phyloP scores from a whole-genome alignment of 2,797 vertebrate genomes.

The Xiphophorus birchmanni region DNA sequence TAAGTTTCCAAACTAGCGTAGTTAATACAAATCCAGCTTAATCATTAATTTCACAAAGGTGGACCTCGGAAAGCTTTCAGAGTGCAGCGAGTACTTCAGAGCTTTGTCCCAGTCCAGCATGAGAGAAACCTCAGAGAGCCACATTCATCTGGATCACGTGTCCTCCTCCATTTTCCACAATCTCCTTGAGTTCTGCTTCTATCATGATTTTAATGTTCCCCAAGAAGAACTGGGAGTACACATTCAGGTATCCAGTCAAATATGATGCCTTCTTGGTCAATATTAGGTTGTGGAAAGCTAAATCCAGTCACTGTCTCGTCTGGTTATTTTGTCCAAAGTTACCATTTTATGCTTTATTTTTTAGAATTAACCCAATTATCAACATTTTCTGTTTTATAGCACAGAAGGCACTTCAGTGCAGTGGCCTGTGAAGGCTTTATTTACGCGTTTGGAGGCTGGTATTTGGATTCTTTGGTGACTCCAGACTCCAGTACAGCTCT shows the following conservation, averaged over 20 bases:
- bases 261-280: neutral
- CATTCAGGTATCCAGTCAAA: slow-evolving; percentile 67
- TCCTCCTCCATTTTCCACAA: slow-evolving; percentile 75
- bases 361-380: slow-evolving; percentile 23
- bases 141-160: slow-evolving; percentile 76
- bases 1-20: rapidly evolving
- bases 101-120: slow-evolving; percentile 81
- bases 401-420: slow-evolving; percentile 83
- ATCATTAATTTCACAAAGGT: slow-evolving; percentile 64
- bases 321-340: neutral
- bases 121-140: slow-evolving; percentile 77
- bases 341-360: neutral
- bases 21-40: slow-evolving; percentile 8
- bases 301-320: neutral
- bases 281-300: neutral
- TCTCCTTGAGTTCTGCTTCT: slow-evolving; percentile 80
- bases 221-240: slow-evolving; percentile 66
- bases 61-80: slow-evolving; percentile 72
- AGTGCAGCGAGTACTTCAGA: slow-evolving; percentile 80
- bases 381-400: slow-evolving; percentile 64
- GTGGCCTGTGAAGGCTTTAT: slow-evolving; percentile 79
- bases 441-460: slow-evolving; percentile 85
- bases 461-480: slow-evolving; percentile 80
- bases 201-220: slow-evolving; percentile 63
- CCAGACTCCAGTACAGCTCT: slow-evolving; percentile 81